Base-by-base conservation (phyloP, 2,888 invertebrate species). In the Trissolcus brochymenae region DNA sequence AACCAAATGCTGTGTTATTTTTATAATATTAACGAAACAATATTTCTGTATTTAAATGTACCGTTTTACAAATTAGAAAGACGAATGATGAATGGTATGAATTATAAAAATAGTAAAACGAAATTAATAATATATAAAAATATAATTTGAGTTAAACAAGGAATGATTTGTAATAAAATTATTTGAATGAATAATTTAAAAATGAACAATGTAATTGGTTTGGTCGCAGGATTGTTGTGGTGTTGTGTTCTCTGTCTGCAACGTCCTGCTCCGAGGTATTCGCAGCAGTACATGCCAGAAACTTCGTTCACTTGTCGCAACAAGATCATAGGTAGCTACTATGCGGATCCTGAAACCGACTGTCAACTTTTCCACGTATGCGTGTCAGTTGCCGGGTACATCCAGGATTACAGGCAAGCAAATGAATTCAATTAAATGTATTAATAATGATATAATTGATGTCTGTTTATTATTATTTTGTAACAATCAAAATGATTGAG, bases 311-410 rank as follows among this genome's bases (percentile, higher is more conserved):
- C 93, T 84, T 96, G 96, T 89, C 93, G 94, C 85, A 94, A 94
- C 82, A 95, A 96, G 88, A 95, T 96, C 85, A 92, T 96, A 65
- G 96, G 96, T 79, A 96, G 95, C 50, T 96, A 96, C 90, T 96
- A 96, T 88, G 96, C 96, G 43, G 96, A 96, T 90, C 92, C 94
- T 2, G 95, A 96, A 87, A 94, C 95, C 35, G 94, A 94, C 87
- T 96, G 96, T 90, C 96, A 96, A 88, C 95, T 96, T 90, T 96
- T 96, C 90, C 96, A 96, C 88, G 94, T 96, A 75, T 96, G 96
- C 88, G 95, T 96, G 79, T 94, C 95, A 85, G 94, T 95, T 49
- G 94, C 95, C 43, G 96, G 95, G 66, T 81, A 79, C 66, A 61
- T 89, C 40, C 88, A 88, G 59, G 88, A 89, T 72, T 89, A 88